These are phyloP conservation scores for Passer montanus DNA, from an alignment of 2,113 vertebrate genomes.

Conservation along the genomic window DNA sequence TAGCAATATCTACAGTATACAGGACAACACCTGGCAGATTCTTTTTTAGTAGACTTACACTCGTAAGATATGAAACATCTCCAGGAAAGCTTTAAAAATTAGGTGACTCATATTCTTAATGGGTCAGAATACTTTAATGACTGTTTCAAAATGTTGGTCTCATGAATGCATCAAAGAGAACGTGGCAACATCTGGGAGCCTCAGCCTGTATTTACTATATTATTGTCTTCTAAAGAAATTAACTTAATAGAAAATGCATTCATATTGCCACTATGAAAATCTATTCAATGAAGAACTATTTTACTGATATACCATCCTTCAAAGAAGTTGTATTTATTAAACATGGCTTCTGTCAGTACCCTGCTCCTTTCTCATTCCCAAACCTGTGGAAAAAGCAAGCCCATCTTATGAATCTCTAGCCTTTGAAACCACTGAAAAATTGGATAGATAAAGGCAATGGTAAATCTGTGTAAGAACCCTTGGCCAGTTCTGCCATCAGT, in stretches of 20 bases:
- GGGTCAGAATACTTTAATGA: background rate
- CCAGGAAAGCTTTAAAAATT: background rate
- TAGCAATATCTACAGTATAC: background rate
- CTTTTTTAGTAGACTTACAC: background rate
- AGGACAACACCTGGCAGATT: background rate
- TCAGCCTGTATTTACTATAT: background rate
- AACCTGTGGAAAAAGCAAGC: background rate
- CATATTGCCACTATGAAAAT: background rate
- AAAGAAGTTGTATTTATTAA: background rate
- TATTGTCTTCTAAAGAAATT: background rate
- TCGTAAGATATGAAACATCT: background rate
- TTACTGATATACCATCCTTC: background rate
- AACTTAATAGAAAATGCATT: background rate
- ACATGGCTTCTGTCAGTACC: background rate
- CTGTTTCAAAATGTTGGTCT: background rate
- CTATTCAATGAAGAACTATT: background rate
- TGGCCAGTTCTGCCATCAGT: background rate
- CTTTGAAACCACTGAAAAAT: background rate
- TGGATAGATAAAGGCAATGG: background rate
- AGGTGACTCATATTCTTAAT: background rate
- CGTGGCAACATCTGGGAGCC: background rate
- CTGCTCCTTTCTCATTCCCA: background rate
- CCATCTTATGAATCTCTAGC: background rate
- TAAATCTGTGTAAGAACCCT: background rate
- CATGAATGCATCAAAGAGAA: background rate